Conservation (phyloP, 2,113 vertebrate genomes). For the Pleuronectes platessa region DNA sequence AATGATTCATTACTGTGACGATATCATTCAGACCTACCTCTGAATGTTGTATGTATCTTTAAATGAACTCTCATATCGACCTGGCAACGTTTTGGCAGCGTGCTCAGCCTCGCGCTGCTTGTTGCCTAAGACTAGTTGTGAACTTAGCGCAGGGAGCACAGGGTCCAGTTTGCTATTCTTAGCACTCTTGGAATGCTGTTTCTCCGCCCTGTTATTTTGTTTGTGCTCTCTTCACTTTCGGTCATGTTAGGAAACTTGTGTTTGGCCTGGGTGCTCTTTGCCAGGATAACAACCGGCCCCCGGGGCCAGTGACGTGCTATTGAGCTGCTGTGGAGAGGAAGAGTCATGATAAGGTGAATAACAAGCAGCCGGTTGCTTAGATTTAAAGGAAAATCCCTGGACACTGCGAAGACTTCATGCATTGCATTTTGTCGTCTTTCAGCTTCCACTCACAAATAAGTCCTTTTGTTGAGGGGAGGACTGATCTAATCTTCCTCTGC, state of each 20-base stretch:
- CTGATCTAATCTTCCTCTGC: neutral
- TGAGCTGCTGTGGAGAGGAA: conserved; percentile 30
- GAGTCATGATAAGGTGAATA: conserved; percentile 47
- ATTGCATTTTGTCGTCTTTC: neutral
- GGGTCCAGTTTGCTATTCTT: conserved; percentile 82
- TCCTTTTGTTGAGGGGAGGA: neutral
- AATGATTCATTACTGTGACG: neutral
- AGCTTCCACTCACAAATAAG: neutral
- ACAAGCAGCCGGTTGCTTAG: conserved; percentile 20
- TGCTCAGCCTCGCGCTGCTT: conserved; percentile 41
- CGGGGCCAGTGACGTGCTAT: conserved; percentile 31
- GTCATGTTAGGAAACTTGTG: conserved; percentile 69
- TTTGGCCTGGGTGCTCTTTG: conserved; percentile 49
- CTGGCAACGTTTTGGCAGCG: conserved; percentile 48
- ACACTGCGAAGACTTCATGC: neutral
- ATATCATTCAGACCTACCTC: neutral
- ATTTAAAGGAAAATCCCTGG: conserved; percentile 12
- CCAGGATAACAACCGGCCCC: conserved; percentile 44
- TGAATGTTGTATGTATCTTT: neutral
- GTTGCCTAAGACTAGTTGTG: conserved; percentile 64
- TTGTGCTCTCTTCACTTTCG: conserved; percentile 63
- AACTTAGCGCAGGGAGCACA: conserved; percentile 71
- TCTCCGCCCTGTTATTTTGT: conserved; percentile 80
- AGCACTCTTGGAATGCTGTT: conserved; percentile 81
- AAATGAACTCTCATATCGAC: conserved; percentile 5